A percentile compares a stretch with the other conserved stretches of the same genome.
phyloP scores from a whole-genome alignment of 1,140 invertebrate genomes.

The Drosophila sechellia region DNA sequence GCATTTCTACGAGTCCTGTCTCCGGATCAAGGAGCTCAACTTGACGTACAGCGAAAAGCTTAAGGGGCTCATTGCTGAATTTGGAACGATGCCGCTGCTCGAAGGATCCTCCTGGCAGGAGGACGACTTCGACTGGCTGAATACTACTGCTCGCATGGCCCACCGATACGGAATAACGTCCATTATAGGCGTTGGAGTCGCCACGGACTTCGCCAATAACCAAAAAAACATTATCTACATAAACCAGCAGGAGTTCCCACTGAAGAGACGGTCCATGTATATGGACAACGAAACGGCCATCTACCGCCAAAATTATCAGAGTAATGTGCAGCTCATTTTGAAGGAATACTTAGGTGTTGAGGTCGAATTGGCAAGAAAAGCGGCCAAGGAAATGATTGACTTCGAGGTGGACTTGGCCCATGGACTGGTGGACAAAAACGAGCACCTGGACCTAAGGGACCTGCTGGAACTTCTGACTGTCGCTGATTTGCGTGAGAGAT shows the following conservation, averaged over 20 bases:
- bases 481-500: constrained; percentile 40
- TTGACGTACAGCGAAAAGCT: constrained; percentile 33
- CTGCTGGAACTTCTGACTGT: constrained; percentile 39
- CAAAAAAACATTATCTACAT: constrained; percentile 52
- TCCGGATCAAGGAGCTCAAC: constrained; percentile 8
- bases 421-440: constrained; percentile 39
- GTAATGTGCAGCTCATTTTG: constrained; percentile 25
- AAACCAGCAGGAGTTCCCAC: constrained; percentile 31
- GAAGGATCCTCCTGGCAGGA: constrained; percentile 51
- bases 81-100: constrained; percentile 59
- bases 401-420: constrained; percentile 66
- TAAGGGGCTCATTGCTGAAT: constrained; percentile 41
- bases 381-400: constrained; percentile 59
- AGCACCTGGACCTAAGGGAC: constrained; percentile 30
- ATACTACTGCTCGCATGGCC: constrained; percentile 28
- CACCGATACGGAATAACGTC: constrained; percentile 43
- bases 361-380: constrained; percentile 18
- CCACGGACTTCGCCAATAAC: constrained; percentile 57
- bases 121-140: constrained; percentile 51
- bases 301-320: constrained; percentile 34
- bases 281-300: constrained; percentile 33
- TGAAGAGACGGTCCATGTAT: constrained; percentile 61
- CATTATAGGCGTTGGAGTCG: constrained; percentile 50
- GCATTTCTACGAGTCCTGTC: constrained; percentile 58
- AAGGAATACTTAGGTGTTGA: constrained; percentile 35